These are phyloP conservation scores for Moxostoma hubbsi DNA, from an alignment of 2,797 vertebrate species.

Conservation along the genomic window DNA sequence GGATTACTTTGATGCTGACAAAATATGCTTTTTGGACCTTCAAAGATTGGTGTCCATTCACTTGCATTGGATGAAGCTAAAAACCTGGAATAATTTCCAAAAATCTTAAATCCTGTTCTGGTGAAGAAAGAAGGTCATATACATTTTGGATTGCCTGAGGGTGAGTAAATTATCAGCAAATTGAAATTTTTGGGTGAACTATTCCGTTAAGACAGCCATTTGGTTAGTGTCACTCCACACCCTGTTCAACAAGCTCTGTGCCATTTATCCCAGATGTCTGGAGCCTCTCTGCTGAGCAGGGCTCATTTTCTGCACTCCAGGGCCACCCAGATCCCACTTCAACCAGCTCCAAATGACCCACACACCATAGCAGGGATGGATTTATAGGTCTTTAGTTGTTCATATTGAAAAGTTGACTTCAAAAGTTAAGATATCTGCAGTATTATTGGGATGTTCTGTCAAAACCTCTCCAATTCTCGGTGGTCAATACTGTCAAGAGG, in stretches of 20 bases:
- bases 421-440: constrained; percentile 12
- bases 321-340: constrained; percentile 65
- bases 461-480: background rate
- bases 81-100: too few relatives aligned
- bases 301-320: constrained; percentile 61
- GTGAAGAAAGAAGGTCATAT: too few relatives aligned
- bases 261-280: constrained; percentile 72
- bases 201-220: constrained; percentile 53
- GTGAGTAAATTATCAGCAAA: too few relatives aligned
- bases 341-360: constrained; percentile 67
- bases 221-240: constrained; percentile 70
- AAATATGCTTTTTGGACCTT: too few relatives aligned
- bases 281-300: constrained; percentile 14
- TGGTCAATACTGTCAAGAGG: background rate
- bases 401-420: background rate
- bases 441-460: background rate
- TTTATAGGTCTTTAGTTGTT: constrained; percentile 5
- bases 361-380: constrained; percentile 44
- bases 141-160: too few relatives aligned
- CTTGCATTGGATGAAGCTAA: too few relatives aligned
- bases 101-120: too few relatives aligned
- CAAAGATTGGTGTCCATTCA: too few relatives aligned
- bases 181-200: too few relatives aligned
- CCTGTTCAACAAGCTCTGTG: constrained; percentile 65
- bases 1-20: too few relatives aligned